Evolutionary conservation across 2,797 vertebrate genomes (phyloP).

Genomic region (Malacoraja senta): DNA sequence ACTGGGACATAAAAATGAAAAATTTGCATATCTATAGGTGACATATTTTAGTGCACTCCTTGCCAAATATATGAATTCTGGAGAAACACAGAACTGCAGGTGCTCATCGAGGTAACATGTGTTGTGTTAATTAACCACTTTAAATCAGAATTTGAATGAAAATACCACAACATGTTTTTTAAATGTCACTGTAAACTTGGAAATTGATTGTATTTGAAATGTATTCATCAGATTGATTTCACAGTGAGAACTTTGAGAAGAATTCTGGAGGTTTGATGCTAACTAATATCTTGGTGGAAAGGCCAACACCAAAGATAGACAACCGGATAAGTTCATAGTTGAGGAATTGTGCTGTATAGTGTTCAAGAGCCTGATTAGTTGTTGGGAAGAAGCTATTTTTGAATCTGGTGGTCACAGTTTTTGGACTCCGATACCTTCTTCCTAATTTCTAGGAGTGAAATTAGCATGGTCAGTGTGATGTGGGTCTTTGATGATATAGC

Average conservation of each 20-base stretch:
- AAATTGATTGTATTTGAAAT: slow-evolving; percentile 8
- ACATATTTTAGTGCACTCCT: neutral
- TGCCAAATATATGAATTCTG: neutral
- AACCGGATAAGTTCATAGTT: too few relatives aligned
- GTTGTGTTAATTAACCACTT: neutral
- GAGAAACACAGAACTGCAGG: too few relatives aligned
- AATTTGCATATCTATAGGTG: neutral
- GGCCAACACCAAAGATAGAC: neutral
- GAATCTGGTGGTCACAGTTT: too few relatives aligned
- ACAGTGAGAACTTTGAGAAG: neutral
- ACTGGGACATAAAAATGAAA: neutral
- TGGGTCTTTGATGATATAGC: too few relatives aligned
- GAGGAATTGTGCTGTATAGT: too few relatives aligned
- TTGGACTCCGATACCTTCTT: too few relatives aligned
- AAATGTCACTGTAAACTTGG: neutral
- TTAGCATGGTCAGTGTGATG: too few relatives aligned
- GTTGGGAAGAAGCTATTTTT: too few relatives aligned
- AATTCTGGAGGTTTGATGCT: neutral
- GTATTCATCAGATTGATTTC: neutral
- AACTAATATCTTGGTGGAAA: neutral
- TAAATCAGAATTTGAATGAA: neutral
- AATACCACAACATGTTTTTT: neutral
- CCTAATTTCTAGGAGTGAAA: too few relatives aligned
- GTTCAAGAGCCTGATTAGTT: too few relatives aligned
- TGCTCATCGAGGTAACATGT: neutral